Evolutionary conservation across 2,888 invertebrate genomes (phyloP).

Genomic region (Ophion ventricosus): DNA sequence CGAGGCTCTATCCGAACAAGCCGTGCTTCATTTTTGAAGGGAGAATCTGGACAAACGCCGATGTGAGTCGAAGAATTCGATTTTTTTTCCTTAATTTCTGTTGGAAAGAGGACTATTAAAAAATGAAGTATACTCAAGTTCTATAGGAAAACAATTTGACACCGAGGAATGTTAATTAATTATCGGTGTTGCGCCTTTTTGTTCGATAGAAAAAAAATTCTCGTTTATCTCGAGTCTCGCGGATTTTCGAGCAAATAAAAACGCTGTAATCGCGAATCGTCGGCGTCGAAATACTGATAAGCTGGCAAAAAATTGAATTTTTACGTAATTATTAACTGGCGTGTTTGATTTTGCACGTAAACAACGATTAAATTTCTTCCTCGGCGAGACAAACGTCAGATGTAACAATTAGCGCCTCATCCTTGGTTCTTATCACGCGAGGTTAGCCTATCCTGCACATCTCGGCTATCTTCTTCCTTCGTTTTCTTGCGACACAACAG

Average conservation of each 20-base stretch:
- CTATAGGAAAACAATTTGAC: no score
- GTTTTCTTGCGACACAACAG: not conserved
- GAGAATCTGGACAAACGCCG: conserved; percentile 88
- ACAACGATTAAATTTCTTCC: not conserved
- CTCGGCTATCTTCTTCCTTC: not conserved
- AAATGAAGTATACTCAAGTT: not conserved
- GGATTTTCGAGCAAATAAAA: not conserved
- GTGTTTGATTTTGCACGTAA: not conserved
- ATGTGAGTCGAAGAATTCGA: conserved; percentile 83
- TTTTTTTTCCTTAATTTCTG: not conserved
- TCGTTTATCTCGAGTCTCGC: not conserved
- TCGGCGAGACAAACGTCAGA: no score
- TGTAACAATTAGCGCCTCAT: not conserved
- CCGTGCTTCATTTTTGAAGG: conserved; percentile 88
- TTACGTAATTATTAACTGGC: not conserved
- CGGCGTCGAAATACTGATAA: not conserved
- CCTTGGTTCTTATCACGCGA: not conserved
- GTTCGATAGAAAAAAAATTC: not conserved
- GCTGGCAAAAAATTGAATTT: not conserved
- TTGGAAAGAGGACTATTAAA: not conserved
- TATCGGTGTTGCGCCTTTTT: not conserved
- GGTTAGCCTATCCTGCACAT: no score
- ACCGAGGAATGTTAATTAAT: not conserved
- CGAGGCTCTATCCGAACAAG: conserved; percentile 86
- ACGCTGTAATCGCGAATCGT: not conserved